A percentile compares a stretch with the other conserved stretches of the same genome.
Evolutionary conservation across 2,888 invertebrate species (phyloP).

Genomic region (Drosophila anomelani): DNA sequence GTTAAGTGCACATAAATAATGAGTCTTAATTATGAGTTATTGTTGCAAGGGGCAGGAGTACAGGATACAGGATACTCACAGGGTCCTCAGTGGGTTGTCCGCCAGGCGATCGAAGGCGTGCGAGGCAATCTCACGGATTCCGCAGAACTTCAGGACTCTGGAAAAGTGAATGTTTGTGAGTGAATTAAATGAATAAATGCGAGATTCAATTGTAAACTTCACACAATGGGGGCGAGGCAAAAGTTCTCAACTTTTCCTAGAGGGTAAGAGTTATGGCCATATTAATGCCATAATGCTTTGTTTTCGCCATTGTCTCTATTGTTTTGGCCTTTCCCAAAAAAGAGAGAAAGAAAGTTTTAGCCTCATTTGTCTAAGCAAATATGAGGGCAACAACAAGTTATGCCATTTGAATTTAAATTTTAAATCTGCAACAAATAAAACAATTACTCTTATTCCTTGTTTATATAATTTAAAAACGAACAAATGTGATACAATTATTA

Average conservation of each 20-base stretch:
- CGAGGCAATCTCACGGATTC: conserved; percentile 81
- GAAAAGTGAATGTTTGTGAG: conserved; percentile 50
- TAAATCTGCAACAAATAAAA: not conserved
- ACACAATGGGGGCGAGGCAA: conserved; percentile 29
- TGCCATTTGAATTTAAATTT: not conserved
- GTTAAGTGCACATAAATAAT: conserved; percentile 75
- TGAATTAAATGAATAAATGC: conserved; percentile 51
- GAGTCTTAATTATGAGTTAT: conserved; percentile 72
- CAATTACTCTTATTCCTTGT: not conserved
- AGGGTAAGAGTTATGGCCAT: conserved; percentile 8
- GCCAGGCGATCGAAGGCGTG: conserved; percentile 83
- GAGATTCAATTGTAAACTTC: conserved; percentile 65
- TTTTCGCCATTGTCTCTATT: conserved; percentile 21
- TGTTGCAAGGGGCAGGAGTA: conserved; percentile 6
- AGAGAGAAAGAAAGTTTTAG: conserved; percentile 3
- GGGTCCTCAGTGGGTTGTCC: conserved; percentile 78
- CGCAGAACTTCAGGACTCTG: conserved; percentile 85
- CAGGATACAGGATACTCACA: conserved; percentile 67
- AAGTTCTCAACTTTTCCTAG: conserved; percentile 32
- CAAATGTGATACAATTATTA: not conserved
- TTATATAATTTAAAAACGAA: not conserved
- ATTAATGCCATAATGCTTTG: conserved; percentile 40
- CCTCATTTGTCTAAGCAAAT: conserved; percentile 32
- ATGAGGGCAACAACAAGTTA: conserved; percentile 3
- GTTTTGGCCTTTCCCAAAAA: conserved; percentile 3